phyloP scores from a whole-genome alignment of 1,140 invertebrate species.

The Drosophila guanche region DNA sequence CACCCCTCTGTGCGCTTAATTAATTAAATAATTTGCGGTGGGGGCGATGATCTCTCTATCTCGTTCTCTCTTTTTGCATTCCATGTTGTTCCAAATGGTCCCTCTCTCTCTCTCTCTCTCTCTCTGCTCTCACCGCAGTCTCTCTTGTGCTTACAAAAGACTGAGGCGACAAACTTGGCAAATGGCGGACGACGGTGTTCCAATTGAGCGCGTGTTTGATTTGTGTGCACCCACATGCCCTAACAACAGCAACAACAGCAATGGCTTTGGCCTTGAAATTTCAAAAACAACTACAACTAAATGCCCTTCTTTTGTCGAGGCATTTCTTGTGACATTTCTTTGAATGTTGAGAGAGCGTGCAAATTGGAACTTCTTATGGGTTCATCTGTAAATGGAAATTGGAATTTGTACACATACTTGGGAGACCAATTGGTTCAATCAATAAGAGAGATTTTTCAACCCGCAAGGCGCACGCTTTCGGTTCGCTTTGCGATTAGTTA shows the following conservation, averaged over 20 bases:
- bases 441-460: not conserved
- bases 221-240: constrained; percentile 45
- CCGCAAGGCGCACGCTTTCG: not conserved
- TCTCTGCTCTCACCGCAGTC: not conserved
- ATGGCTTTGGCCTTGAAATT: constrained; percentile 47
- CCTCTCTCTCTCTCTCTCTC: not conserved
- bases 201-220: constrained; percentile 35
- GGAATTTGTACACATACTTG: no score
- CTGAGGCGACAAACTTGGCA: constrained; percentile 72
- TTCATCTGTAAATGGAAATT: no score
- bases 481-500: not conserved
- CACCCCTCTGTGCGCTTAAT: constrained; percentile 23
- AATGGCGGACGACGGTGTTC: constrained; percentile 43
- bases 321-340: no score
- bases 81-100: not conserved
- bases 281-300: constrained; percentile 18
- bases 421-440: not conserved
- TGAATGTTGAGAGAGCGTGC: no score
- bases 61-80: constrained; percentile 8
- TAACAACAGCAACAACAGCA: constrained; percentile 21
- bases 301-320: constrained; percentile 27
- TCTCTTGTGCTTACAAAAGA: constrained; percentile 53
- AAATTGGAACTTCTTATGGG: not conserved
- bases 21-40: constrained; percentile 46
- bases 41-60: constrained; percentile 39